Evolutionary conservation across 2,797 vertebrate species (phyloP), one percentile per base, ranked within the genome.

Genomic region (Poeciliopsis paucimaculata): DNA sequence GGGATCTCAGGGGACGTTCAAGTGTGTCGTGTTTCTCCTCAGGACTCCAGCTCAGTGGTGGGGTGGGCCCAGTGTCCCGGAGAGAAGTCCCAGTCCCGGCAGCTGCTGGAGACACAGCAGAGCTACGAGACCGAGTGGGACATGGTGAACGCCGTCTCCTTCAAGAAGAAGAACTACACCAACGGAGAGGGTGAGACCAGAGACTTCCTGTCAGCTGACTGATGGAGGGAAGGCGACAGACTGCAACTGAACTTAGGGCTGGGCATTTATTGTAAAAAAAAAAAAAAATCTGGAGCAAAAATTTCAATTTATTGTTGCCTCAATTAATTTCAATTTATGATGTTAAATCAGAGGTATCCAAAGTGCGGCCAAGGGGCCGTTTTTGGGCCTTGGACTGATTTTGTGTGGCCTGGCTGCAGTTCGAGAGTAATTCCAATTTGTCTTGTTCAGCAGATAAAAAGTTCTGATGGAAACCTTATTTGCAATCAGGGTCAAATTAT

Each of bases 71-170:
- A 97, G 81, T 88, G 92, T 88, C 94, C 96, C 0, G 96, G 96
- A 78, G 96, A 97, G 81, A 95, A 91, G 82, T 85, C 90, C 82
- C 91, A 90, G 76, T 86, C 91, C 84, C 91, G 90, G 71, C 94
- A 90, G 86, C 92, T 94, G 78, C 51, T 95, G 26, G 97, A 98
- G 68, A 94, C 94, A 76, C 96, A 97, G 88, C 96, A 91, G 87
- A 99, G 96, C 93, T 99, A 97, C 0, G 98, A 99, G 94, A 97
- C 98, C 0, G 98, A 99, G 91, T 99, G 98, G 98, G 98, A 99
- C 90, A 98, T 99, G 97, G 91, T 99, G 87, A 98, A 96, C 62
- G 96, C 98, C 0, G 97, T 98, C 68, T 97, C 97, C 74, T 99
- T 97, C 94, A 98, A 96, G 93, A 99, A 95, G 94, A 99, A 95